A percentile compares a stretch with the other conserved stretches of the same genome.
Evolutionary conservation across 1,140 invertebrate species (phyloP).

Genomic region (Periplaneta americana): DNA sequence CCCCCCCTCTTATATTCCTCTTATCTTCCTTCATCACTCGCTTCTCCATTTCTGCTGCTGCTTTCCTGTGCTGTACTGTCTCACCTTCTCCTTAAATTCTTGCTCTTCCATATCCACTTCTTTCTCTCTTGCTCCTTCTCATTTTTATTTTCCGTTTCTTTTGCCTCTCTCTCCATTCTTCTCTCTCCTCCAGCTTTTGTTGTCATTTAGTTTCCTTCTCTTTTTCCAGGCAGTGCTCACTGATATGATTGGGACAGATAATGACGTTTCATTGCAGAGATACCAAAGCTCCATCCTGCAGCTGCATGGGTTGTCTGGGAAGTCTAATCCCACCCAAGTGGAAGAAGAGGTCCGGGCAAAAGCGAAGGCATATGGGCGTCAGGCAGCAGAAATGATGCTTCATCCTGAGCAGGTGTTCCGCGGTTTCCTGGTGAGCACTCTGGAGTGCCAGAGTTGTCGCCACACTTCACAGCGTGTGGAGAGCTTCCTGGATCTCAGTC

Average conservation of each 20-base stretch:
- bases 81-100: too few species aligned
- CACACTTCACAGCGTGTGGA: conserved; percentile 82
- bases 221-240: too few species aligned
- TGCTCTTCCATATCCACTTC: too few species aligned
- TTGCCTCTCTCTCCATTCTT: too few species aligned
- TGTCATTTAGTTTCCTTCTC: too few species aligned
- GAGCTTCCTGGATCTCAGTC: conserved; percentile 89
- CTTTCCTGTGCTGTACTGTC: too few species aligned
- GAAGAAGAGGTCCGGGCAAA: conserved; percentile 67
- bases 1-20: too few species aligned
- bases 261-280: conserved; percentile 45
- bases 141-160: too few species aligned
- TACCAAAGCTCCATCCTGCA: conserved; percentile 72
- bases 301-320: conserved; percentile 59
- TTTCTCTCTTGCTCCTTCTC: too few species aligned
- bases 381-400: conserved; percentile 73
- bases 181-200: too few species aligned
- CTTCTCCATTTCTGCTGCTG: too few species aligned
- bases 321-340: conserved; percentile 59
- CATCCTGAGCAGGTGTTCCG: conserved; percentile 80
- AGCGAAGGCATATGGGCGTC: conserved; percentile 68
- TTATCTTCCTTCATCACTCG: too few species aligned
- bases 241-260: not conserved
- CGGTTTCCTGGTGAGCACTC: conserved; percentile 81
- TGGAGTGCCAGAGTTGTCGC: conserved; percentile 84